These are phyloP conservation scores for Gari tellinella DNA, from an alignment of 2,888 invertebrate genomes.

Conservation along the genomic window DNA sequence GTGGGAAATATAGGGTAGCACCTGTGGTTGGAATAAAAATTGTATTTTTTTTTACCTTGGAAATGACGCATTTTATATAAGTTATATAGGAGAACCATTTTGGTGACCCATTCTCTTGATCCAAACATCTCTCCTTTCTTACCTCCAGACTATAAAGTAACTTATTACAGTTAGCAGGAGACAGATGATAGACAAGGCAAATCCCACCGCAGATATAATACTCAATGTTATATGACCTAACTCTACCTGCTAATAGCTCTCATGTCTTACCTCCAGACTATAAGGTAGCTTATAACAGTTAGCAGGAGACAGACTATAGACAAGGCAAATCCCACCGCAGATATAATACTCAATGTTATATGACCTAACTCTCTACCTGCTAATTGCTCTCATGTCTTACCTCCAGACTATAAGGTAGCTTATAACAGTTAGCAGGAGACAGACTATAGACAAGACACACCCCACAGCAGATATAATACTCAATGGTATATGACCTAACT, in stretches of 20 bases:
- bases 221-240: too few relatives aligned
- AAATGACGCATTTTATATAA: too few relatives aligned
- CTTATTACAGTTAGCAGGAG: constrained; percentile 62
- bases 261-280: constrained; percentile 70
- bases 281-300: constrained; percentile 59
- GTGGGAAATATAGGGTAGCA: too few relatives aligned
- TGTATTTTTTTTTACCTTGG: too few relatives aligned
- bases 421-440: constrained; percentile 63
- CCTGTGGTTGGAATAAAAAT: too few relatives aligned
- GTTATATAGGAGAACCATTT: too few relatives aligned
- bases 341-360: constrained; percentile 64
- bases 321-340: constrained; percentile 66
- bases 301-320: constrained; percentile 65
- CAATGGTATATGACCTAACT: too few relatives aligned
- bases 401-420: constrained; percentile 65
- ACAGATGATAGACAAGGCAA: constrained; percentile 66
- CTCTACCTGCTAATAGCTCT: too few relatives aligned
- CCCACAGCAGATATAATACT: constrained; percentile 70
- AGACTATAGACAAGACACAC: constrained; percentile 66
- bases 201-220: constrained; percentile 69
- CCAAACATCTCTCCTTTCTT: too few relatives aligned
- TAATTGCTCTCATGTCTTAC: too few relatives aligned
- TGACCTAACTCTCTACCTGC: too few relatives aligned
- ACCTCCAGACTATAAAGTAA: constrained; percentile 68
- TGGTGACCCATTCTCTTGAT: too few relatives aligned